Base-by-base conservation (phyloP, 2,888 invertebrate species). In the Poecilobothrus nobilitatus region DNA sequence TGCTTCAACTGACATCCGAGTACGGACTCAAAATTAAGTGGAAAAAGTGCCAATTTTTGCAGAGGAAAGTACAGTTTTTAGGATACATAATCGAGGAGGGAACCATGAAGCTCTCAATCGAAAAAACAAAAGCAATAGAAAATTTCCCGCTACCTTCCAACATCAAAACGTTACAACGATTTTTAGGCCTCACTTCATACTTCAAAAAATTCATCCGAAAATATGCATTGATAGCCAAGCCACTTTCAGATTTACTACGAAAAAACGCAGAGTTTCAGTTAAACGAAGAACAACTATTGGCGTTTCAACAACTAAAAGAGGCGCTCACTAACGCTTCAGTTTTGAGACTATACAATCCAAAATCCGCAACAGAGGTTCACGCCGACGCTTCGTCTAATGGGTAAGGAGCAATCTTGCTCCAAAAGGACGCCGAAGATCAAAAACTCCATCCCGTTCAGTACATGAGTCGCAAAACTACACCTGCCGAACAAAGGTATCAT, bases 301-400 rank as follows among this genome's bases (percentile, higher is more conserved):
- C 72, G 1, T 66, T 73, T 21, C 20, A 68, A 44, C 70, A 67
- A 21, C 53, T 74, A 20, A 74, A 71, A 61, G 63, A 37, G 8
- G 66, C 66, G 8, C 44, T 74, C 10, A 27, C 63, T 1, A 69
- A 44, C 10, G 63, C 69, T 53, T 69, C 69, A 44, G 72, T 71
- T 12, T 34, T 74, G 20, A 72, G 67, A 27, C 63, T 74, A 34
- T 75, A 69, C 70, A 65, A 71, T 4, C 70, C 68, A 6, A 68
- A 64, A 37, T 72, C 73, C 0, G 21, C 21, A 63, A 74, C 73
- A 5, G 73, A 74, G 63, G 62, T 74, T 7, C 73, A 73, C 65
- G 69, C 73, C 5, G 74, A 75, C 44, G 73, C 72, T n/a, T 70
- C 71, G 34, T 73, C 68, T 63, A 37, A 68, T 22, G 73, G 74